These are phyloP conservation scores for Peromyscus aztecus DNA, from an alignment of 2,797 vertebrate species.

Conservation along the genomic window DNA sequence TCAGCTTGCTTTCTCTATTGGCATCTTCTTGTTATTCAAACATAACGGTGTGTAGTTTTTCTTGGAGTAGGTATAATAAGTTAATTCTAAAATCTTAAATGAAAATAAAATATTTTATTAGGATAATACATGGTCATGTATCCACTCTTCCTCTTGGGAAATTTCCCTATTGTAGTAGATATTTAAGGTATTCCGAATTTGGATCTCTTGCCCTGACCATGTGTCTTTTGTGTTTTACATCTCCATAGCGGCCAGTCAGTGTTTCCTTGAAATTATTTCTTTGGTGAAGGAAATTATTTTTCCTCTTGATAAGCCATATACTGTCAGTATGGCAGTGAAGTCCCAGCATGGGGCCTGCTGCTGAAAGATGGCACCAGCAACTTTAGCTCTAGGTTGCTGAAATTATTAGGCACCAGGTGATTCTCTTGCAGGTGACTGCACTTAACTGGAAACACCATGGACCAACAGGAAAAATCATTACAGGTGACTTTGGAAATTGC, in stretches of 20 bases:
- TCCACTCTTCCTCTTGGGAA: conserved; percentile 28
- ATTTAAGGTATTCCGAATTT: conserved; percentile 49
- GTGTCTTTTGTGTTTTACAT: conserved; percentile 13
- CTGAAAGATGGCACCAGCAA: neutral
- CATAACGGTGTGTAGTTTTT: neutral
- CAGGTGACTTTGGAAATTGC: neutral
- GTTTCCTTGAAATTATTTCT: conserved; percentile 69
- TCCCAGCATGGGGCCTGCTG: conserved; percentile 33
- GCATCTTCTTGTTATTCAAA: conserved; percentile 22
- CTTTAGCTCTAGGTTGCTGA: neutral
- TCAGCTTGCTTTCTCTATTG: conserved; percentile 32
- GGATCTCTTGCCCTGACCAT: neutral
- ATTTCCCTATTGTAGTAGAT: conserved; percentile 29
- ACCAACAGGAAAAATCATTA: conserved; percentile 44
- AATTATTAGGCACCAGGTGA: neutral
- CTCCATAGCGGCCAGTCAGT: conserved; percentile 34
- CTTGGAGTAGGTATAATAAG: neutral
- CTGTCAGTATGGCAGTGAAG: conserved; percentile 59
- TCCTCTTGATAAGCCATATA: conserved; percentile 35
- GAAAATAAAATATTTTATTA: conserved; percentile 39
- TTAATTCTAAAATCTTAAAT: conserved; percentile 6
- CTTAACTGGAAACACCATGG: neutral
- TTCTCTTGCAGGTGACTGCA: neutral
- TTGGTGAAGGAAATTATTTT: conserved; percentile 61
- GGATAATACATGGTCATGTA: neutral